Evolutionary conservation across 2,888 invertebrate species (phyloP), one percentile per base, ranked within the genome.

Genomic region (Stictocephala bisonia): DNA sequence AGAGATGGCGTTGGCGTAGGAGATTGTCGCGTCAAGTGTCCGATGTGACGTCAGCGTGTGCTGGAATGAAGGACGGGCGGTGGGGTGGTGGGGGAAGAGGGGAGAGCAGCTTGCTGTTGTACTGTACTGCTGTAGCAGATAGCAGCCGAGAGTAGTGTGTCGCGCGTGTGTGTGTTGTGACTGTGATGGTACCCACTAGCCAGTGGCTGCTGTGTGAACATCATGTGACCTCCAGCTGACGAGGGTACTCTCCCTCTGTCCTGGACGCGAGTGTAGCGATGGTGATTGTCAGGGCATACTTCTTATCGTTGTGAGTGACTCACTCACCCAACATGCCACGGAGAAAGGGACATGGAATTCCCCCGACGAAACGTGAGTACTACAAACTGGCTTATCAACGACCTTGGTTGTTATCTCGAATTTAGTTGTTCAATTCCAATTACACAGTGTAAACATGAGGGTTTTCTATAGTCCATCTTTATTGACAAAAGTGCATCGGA

Each of bases 281-380:
- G 27, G 2, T 26, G n/a, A n/a, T n/a, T n/a, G n/a, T n/a, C n/a
- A n/a, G n/a, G n/a, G n/a, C n/a, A n/a, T n/a, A n/a, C n/a, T n/a
- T 13, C 3, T 13, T 22, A n/a, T n/a, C n/a, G n/a, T n/a, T n/a
- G n/a, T n/a, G n/a, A 71, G 70, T 53, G 53, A 56, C 26, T 51
- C 71, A 71, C 58, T 53, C 35, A 56, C 26, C 41, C 71, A 71
- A 56, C 48, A 76, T 76, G 76, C 77, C 75, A 51, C 71, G 73
- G 70, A 73, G 74, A 71, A 75, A 75, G 64, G 69, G 72, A 9
- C 71, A 74, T 24, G 68, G 74, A 56, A 67, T 71, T 22, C 72
- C 71, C 48, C 74, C 74, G 50, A 71, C 71, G n/a, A 75, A 74
- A 74, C 71, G 77, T 77, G 67, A 77, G 77, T 77, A n/a, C n/a